Evolutionary conservation across 2,113 vertebrate species (phyloP), one percentile per base, ranked within the genome.

Genomic region (Aegypius monachus): DNA sequence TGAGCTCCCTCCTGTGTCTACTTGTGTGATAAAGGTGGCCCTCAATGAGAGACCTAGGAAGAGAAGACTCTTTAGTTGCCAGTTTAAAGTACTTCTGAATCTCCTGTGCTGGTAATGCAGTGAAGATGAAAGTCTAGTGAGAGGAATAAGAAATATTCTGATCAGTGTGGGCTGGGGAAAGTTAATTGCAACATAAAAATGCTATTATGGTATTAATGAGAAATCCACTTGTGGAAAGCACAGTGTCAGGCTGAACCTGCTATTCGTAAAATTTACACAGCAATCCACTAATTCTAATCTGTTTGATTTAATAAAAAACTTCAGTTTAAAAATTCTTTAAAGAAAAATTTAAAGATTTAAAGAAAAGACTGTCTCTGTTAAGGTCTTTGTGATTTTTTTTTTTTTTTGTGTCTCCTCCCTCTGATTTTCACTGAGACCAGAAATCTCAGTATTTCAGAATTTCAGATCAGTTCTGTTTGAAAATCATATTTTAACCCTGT

Each of bases 1-100:
- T 96, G 95, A 97, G 96, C 95, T 97, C 96, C 96, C 96, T 97
- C 96, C 95, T 96, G 95, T 94, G 95, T 97, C 93, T 96, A 85
- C 48, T 96, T 80, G 43, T 94, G 78, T 93, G 92, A 96, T 96
- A 85, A 87, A 96, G 92, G 93, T 96, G 90, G 66, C 82, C 25
- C 78, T 90, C 52, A 43, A 2, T 17, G 77, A 87, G 43, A 91
- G 52, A 80, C 78, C 56, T 48, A 36, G 13, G 15, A 48, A 90
- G 56, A 27, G 21, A 71, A 83, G 34, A 38, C 43, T n/a, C 52
- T 65, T 77, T 22, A 48, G 29, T 11, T 84, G 43, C 48, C 38
- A 50, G 27, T 47, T 59, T 53, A 13, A 81, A 63, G 52, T 72
- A 22, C 9, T 75, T 79, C 40, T 86, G 73, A 42, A 43, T 68